phyloP scores from a whole-genome alignment of 2,888 invertebrate species.

The Chalcosyrphus nemorum region DNA sequence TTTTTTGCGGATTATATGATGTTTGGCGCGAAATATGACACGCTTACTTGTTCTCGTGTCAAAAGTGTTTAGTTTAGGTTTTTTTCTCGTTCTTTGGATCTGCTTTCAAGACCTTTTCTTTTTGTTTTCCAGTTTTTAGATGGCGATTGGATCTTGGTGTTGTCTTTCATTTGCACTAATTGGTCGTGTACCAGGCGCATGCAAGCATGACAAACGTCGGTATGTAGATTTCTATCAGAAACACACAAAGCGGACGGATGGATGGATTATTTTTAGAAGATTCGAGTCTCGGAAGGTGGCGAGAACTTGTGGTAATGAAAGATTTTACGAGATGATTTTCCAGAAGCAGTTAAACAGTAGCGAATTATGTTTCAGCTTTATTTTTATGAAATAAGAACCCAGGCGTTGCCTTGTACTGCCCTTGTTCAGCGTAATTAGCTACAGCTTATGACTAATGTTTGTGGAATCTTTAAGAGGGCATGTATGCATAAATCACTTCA shows the following conservation, averaged over 20 bases:
- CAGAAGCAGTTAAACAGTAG: constrained; percentile 20
- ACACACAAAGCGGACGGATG: no score
- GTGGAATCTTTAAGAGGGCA: no score
- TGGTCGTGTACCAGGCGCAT: constrained; percentile 19
- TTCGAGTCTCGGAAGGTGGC: not conserved
- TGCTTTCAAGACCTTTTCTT: constrained; percentile 49
- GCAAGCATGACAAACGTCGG: constrained; percentile 29
- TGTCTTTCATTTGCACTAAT: constrained; percentile 51
- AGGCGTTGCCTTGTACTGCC: no score
- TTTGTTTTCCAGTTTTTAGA: constrained; percentile 17
- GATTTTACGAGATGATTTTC: no score
- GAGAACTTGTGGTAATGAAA: not conserved
- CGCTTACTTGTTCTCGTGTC: constrained; percentile 67
- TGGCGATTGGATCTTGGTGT: constrained; percentile 28
- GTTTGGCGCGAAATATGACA: constrained; percentile 67
- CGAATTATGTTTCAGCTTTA: not conserved
- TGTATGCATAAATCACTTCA: no score
- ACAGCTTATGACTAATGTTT: no score
- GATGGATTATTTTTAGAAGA: not conserved
- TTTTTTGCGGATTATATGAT: constrained; percentile 52
- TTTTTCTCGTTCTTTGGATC: not conserved
- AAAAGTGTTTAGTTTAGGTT: constrained; percentile 42
- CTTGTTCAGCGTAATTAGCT: no score
- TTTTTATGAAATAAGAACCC: not conserved
- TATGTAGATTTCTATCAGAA: constrained; percentile 21